A percentile compares a stretch with the other conserved stretches of the same genome.
phyloP scores from a whole-genome alignment of 1,140 invertebrate genomes.

The Micrasema longulum region DNA sequence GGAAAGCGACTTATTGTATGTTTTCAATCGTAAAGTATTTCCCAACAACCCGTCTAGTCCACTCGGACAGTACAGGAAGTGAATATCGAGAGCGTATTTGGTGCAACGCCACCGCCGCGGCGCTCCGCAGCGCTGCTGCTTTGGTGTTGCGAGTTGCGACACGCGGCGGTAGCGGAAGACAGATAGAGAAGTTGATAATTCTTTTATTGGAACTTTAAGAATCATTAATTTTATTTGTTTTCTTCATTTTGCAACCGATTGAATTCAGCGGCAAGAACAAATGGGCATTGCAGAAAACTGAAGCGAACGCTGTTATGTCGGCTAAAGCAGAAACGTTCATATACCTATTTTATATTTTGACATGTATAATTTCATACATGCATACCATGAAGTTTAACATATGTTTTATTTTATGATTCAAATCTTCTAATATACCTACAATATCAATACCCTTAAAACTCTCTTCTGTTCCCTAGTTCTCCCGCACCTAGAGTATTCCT shows the following conservation, averaged over 20 bases:
- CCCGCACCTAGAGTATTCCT: too few relatives aligned
- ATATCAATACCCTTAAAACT: too few relatives aligned
- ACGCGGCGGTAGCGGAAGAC: constrained; percentile 1
- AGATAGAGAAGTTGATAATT: neutral
- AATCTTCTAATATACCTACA: too few relatives aligned
- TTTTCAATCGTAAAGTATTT: neutral
- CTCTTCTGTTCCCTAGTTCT: too few relatives aligned
- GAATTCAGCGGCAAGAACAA: neutral
- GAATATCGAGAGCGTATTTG: neutral
- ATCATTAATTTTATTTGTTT: neutral
- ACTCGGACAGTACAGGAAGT: constrained; percentile 4
- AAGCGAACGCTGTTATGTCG: too few relatives aligned
- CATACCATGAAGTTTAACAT: too few relatives aligned
- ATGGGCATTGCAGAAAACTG: too few relatives aligned
- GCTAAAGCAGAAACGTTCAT: too few relatives aligned
- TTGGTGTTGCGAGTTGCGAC: neutral
- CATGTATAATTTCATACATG: too few relatives aligned
- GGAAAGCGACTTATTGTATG: too few relatives aligned
- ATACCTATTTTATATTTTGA: too few relatives aligned
- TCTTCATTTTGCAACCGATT: constrained; percentile 7
- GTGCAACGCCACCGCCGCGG: neutral
- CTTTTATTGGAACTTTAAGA: neutral
- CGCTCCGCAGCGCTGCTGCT: neutral
- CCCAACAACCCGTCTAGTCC: neutral
- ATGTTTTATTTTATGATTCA: too few relatives aligned